Conservation (phyloP, 2,797 vertebrate genomes). For the Anolis apletophallus region DNA sequence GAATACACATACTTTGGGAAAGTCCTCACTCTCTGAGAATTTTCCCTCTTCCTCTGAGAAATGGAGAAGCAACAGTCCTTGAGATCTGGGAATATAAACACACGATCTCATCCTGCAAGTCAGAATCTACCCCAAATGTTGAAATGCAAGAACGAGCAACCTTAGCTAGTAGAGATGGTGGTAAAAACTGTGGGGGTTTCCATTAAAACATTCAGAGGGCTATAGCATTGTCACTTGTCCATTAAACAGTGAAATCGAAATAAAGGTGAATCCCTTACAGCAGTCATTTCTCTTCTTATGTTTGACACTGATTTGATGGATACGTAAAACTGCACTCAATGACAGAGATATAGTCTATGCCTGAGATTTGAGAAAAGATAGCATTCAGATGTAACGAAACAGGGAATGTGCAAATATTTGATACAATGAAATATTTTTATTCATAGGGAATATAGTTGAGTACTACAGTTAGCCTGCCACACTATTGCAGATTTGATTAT, state of each 20-base stretch:
- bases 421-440: background rate
- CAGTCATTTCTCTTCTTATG: background rate
- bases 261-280: background rate
- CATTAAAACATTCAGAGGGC: too few species aligned
- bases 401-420: background rate
- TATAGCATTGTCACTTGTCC: too few species aligned
- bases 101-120: background rate
- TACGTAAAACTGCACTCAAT: background rate
- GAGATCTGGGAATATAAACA: background rate
- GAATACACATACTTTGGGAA: too few species aligned
- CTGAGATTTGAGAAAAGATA: background rate
- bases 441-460: background rate
- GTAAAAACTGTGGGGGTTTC: too few species aligned
- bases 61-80: too few species aligned
- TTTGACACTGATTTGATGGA: slow-evolving; percentile 13
- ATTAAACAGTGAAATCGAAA: background rate
- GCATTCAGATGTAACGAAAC: background rate
- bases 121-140: background rate
- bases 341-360: background rate
- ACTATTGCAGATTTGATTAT: too few species aligned
- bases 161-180: too few species aligned
- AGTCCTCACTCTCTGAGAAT: too few species aligned
- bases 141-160: too few species aligned
- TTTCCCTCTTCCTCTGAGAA: too few species aligned
- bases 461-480: too few species aligned